Base-by-base conservation (phyloP, 2,888 invertebrate genomes). In the Tetramorium bicarinatum region DNA sequence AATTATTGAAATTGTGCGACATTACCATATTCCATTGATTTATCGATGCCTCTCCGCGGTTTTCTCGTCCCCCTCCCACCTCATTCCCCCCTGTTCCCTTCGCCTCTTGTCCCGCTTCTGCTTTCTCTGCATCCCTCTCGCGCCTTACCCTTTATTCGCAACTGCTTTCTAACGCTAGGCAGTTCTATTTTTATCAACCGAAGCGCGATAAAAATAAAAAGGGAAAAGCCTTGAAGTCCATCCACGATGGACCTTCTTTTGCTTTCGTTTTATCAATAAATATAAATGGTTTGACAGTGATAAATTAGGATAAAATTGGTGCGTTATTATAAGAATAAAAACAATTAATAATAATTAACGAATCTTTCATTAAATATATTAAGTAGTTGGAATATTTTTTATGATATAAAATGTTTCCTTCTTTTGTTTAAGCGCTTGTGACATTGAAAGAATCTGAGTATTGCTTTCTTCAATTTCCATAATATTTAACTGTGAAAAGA, bases 1-100 rank as follows among this genome's bases (percentile, higher is more conserved):
- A 94, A 93, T 94, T 94, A 94, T 94, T 94, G 93, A 94, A 94
- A 94, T 94, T 92, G 66, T 67, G 90, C 84, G 84, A 86, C 90
- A 94, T 94, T 94, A 94, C 94, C 94, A 94, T 94, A 94, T 92
- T 94, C 93, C 93, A 94, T 94, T 94, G 94, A 94, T 94, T 94
- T 94, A 94, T 94, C 94, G 94, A 91, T 93, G 92, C 92, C 92
- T 92, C 91, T 90, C 88, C 88, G 89, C 90, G 66, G 83, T 85
- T 86, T 85, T 86, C 87, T 87, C 84, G 34, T 62, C 25, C 59
- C 59, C 62, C 7, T 41, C 47, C 44, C 13, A n/a, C 44, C 4
- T 6, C 47, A 29, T 34, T 69, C n/a, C 56, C 69, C 25, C n/a
- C 21, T 11, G 29, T 13, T 7, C 21, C 41, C 13, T 13, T 15